phyloP scores from a whole-genome alignment of 2,113 vertebrate genomes.

The Thinocorus orbignyianus region DNA sequence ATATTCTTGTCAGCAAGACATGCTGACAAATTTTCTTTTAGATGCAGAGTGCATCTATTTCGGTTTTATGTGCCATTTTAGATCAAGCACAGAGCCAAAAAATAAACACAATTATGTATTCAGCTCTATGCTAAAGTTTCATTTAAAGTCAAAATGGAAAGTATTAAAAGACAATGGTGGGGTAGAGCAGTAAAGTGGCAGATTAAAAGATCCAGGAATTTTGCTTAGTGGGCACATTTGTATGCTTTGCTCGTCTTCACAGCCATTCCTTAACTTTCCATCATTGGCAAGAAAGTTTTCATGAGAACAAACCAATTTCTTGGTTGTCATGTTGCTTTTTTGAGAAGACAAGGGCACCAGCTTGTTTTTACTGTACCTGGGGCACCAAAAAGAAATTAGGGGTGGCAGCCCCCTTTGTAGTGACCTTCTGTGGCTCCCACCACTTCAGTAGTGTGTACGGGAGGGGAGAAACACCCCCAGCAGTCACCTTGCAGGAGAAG shows the following conservation, averaged over 20 bases:
- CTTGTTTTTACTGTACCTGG: fast-evolving
- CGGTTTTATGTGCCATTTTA: conserved; percentile 2
- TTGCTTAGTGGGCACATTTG: neutral
- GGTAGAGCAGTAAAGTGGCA: neutral
- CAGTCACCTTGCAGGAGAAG: neutral
- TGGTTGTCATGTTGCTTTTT: fast-evolving
- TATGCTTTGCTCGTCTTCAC: neutral
- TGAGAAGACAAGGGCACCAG: neutral
- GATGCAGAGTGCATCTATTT: neutral
- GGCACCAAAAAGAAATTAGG: neutral
- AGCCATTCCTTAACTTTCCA: neutral
- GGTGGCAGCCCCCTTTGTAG: neutral
- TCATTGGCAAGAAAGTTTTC: neutral
- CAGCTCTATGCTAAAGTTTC: neutral
- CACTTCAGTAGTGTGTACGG: neutral
- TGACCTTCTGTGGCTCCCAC: neutral
- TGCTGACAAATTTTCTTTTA: neutral
- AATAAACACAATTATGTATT: neutral
- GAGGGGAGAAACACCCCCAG: neutral
- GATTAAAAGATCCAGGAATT: neutral
- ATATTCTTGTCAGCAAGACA: neutral
- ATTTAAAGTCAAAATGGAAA: neutral
- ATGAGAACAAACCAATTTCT: neutral
- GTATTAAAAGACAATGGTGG: neutral
- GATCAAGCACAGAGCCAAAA: neutral